A percentile compares a stretch with the other conserved stretches of the same genome.
These are phyloP conservation scores for Cisticola juncidis DNA, from an alignment of 2,113 vertebrate species.

Conservation along the genomic window DNA sequence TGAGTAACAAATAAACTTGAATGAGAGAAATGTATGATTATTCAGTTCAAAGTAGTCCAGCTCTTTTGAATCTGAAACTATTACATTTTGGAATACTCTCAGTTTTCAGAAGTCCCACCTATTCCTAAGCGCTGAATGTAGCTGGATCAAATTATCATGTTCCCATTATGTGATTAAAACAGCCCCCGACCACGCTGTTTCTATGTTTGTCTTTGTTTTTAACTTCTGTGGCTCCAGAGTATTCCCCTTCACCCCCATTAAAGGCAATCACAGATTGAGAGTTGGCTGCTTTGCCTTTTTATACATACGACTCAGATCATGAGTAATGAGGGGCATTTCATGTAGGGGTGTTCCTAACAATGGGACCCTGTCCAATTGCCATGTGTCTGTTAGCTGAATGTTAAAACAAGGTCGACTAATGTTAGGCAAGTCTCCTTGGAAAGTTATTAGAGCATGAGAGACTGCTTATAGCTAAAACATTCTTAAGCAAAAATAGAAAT, in stretches of 20 bases:
- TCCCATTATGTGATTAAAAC: conserved; percentile 41
- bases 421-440: conserved; percentile 62
- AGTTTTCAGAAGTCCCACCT: conserved; percentile 18
- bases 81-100: neutral
- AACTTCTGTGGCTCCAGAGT: conserved; percentile 8
- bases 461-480: conserved; percentile 58
- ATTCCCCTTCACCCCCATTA: conserved; percentile 29
- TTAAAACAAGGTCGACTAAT: conserved; percentile 67
- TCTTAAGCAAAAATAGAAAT: conserved; percentile 69
- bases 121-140: neutral
- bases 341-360: conserved; percentile 48
- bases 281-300: conserved; percentile 29
- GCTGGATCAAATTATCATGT: conserved; percentile 34
- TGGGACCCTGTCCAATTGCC: conserved; percentile 40
- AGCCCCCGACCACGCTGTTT: conserved; percentile 32
- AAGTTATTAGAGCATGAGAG: conserved; percentile 57
- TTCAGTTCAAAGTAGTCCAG: neutral
- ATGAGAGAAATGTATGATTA: neutral
- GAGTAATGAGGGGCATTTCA: conserved; percentile 66
- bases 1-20: neutral
- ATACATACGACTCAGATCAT: conserved; percentile 30
- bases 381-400: conserved; percentile 59
- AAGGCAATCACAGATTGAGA: conserved; percentile 51
- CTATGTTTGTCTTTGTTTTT: conserved; percentile 68
- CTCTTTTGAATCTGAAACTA: neutral